Evolutionary conservation across 2,113 vertebrate species (phyloP).

Genomic region (Formicarius rufipectus): DNA sequence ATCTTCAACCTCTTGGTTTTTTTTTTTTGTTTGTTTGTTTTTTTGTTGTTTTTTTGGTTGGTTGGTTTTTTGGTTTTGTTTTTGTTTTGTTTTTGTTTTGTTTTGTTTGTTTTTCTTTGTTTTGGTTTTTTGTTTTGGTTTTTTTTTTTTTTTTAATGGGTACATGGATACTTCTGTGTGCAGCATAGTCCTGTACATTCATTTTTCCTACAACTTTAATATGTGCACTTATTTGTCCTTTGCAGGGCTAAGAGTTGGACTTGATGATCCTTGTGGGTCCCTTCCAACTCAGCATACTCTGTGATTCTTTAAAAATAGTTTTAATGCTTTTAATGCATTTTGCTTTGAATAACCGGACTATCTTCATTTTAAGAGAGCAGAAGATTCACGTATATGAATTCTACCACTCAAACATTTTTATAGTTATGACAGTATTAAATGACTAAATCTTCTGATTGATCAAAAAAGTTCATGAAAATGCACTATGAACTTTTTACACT

Average conservation of each 20-base stretch:
- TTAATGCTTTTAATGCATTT: not conserved
- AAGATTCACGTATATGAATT: not conserved
- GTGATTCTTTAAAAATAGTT: not conserved
- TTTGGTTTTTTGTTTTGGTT: no score
- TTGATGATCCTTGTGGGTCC: not conserved
- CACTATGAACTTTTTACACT: not conserved
- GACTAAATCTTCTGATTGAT: not conserved
- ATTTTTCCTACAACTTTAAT: not conserved
- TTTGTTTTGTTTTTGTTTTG: no score
- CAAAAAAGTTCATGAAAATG: not conserved
- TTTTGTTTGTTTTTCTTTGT: no score
- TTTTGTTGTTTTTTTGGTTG: no score
- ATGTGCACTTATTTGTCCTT: not conserved
- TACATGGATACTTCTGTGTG: not conserved
- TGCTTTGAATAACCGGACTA: not conserved
- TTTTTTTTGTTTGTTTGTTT: no score
- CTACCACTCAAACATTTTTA: not conserved
- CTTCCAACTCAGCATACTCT: not conserved
- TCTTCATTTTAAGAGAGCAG: not conserved
- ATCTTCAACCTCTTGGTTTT: not conserved
- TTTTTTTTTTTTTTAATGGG: no score
- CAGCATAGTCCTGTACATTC: not conserved
- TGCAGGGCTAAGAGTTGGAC: not conserved
- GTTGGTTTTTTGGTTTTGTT: no score
- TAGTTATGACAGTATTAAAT: rapidly evolving